Conservation (phyloP, 1,140 invertebrate species). For the Coptotermes formosanus region DNA sequence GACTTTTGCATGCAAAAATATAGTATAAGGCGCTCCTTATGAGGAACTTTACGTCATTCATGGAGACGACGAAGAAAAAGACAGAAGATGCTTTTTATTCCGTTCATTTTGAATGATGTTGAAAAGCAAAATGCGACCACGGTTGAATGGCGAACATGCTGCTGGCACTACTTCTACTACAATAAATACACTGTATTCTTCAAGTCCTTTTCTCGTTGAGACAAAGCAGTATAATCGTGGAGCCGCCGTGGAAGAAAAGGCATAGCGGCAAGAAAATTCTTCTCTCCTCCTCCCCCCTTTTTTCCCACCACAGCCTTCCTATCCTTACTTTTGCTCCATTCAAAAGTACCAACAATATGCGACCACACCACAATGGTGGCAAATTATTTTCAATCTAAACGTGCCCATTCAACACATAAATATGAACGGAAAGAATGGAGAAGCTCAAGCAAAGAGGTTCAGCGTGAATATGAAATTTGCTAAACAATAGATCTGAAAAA, state of each 20-base stretch:
- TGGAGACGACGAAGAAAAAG: not conserved
- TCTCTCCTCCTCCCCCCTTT: not conserved
- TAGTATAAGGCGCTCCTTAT: conserved; percentile 24
- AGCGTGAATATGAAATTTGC: conserved; percentile 21
- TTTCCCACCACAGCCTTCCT: not conserved
- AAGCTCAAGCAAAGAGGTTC: not conserved
- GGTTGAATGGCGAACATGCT: conserved; percentile 1
- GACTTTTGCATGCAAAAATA: conserved; percentile 31
- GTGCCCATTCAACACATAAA: conserved; percentile 14
- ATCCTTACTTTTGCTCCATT: not conserved
- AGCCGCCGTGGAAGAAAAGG: conserved; percentile 24
- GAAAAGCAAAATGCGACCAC: conserved; percentile 16
- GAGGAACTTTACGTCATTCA: conserved; percentile 30
- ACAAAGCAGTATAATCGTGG: conserved; percentile 23
- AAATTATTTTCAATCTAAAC: conserved; percentile 30
- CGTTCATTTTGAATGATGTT: conserved; percentile 26
- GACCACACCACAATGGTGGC: conserved; percentile 25
- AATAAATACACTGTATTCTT: conserved; percentile 30
- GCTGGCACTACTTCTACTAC: not conserved
- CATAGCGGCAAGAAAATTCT: conserved; percentile 23
- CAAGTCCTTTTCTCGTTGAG: conserved; percentile 20
- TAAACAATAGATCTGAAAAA: not conserved
- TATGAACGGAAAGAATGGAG: not conserved
- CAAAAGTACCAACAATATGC: not conserved
- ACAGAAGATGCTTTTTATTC: conserved; percentile 30